Base-by-base conservation (phyloP, 2,113 vertebrate species). In the Corvus moneduloides region DNA sequence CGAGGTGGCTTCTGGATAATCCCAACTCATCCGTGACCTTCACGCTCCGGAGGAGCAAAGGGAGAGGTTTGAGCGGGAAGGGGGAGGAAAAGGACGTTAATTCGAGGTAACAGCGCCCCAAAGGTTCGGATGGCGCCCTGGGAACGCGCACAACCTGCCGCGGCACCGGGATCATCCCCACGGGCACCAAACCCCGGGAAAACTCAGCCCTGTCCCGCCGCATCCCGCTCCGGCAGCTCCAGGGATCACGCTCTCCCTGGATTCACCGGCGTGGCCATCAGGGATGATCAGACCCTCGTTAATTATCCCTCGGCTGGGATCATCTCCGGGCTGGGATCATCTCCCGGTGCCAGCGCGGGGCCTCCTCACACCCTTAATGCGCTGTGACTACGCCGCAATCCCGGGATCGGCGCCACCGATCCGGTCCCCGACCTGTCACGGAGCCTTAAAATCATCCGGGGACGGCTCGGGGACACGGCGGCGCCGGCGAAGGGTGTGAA, bases 71-170 rank as follows among this genome's bases (percentile, higher is more conserved):
- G 59, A 13, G 59, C 18, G 7, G 59, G 28, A 13, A 23, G 11
- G n/a, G 49, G 23, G n/a, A 28, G 24, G 43, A 1, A 3, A 10
- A 56, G 59, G 61, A 56, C 0, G 4, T 21, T 85, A 16, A 67
- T 76, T 13, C 2, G 10, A 16, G 52, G 3, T 2, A 58, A 4
- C 83, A 51, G 52, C 6, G 2, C 83, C 61, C 43, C 32, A 39
- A 35, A 56, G 71, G 71, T n/a, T 48, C n/a, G 0, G n/a, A 15
- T 33, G 11, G 7, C 4, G 0, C 4, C 0, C 1, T 10, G 59
- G 41, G 49, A 84, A 46, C 1, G 5, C 1, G 0, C 69, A 5
- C 23, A 19, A 28, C 51, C 49, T 23, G 82, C 82, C 41, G 28
- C 23, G 8, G 49, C 49, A 64, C 69, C 61, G 0, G 41, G 41